Base-by-base conservation (phyloP, 37 sponge, comb jelly and placozoan species). In the Eunapius fragilis region DNA sequence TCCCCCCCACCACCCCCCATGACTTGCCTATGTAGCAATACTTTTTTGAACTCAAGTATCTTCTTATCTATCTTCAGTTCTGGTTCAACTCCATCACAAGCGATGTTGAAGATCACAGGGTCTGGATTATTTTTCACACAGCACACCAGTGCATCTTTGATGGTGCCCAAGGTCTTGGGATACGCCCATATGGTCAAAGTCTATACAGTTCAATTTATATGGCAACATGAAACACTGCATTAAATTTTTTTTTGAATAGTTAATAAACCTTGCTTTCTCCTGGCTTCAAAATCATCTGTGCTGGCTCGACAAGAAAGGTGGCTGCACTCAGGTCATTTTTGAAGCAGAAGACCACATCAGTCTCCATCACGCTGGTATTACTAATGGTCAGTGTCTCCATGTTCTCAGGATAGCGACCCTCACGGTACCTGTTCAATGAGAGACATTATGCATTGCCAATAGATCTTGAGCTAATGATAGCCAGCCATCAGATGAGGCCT, bases 231-330 rank as follows among this genome's bases (percentile, higher is more conserved):
- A n/a, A 13, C 33, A 78, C 25, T 6, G 30, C 6, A 35, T 72
- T 48, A 84, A 47, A 25, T 32, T 26, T 83, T 26, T 9, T 9
- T 77, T 22, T 48, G 68, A 30, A 70, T 26, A 45, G 19, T 31
- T 41, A 31, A 70, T 37, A 34, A 69, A 96, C 96, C 85, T 96
- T 76, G 34, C 80, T 87, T 37, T 98, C 94, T 72, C 96, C 92
- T 30, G 97, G 91, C 34, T 89, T 75, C 3, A 98, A 85, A 10
- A 72, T 78, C 94, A 98, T 92, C 73, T 31, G 71, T 14, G 94
- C 91, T 45, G 99, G 99, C 31, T 95, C 94, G 11, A 98, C 86
- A 37, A 96, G 92, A 89, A 91, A 98, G 68, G 99, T 95, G 77
- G 82, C 75, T 11, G 90, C 97, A 81, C 87, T 93, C 71, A 77